Evolutionary conservation across 2,888 invertebrate genomes (phyloP).

Genomic region (Dynastes tityus): DNA sequence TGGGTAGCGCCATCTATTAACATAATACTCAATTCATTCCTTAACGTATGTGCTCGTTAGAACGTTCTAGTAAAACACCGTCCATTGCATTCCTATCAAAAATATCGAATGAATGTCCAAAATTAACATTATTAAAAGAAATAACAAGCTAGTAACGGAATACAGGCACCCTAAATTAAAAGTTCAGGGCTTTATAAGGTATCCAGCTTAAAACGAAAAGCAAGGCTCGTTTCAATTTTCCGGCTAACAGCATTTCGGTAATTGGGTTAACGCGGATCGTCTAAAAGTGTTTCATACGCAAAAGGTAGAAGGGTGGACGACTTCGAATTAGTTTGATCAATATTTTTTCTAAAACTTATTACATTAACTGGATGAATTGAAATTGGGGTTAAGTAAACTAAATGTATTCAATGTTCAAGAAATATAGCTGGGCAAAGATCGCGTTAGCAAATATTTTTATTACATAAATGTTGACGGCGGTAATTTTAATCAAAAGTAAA

Average conservation of each 20-base stretch:
- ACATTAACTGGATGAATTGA: not conserved
- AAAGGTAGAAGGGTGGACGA: not conserved
- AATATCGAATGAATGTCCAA: not conserved
- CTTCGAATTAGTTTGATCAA: slow-evolving; percentile 21
- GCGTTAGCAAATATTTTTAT: no score
- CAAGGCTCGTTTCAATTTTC: not conserved
- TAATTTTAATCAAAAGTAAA: no score
- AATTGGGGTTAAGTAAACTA: not conserved
- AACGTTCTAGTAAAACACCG: not conserved
- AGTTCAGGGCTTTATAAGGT: not conserved
- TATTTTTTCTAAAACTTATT: slow-evolving; percentile 3
- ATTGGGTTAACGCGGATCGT: slow-evolving; percentile 7
- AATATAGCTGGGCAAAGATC: no score
- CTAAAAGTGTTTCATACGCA: not conserved
- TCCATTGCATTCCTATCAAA: not conserved
- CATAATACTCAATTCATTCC: no score
- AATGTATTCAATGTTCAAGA: no score
- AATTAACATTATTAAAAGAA: not conserved
- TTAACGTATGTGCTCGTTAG: no score
- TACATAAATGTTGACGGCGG: no score
- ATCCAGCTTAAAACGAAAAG: not conserved
- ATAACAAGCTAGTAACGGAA: not conserved
- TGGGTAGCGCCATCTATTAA: no score
- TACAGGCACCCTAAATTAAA: slow-evolving; percentile 3
- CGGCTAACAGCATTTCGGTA: slow-evolving; percentile 15